Conservation (phyloP, 2,888 invertebrate species). For the Dolichomitus sp. region DNA sequence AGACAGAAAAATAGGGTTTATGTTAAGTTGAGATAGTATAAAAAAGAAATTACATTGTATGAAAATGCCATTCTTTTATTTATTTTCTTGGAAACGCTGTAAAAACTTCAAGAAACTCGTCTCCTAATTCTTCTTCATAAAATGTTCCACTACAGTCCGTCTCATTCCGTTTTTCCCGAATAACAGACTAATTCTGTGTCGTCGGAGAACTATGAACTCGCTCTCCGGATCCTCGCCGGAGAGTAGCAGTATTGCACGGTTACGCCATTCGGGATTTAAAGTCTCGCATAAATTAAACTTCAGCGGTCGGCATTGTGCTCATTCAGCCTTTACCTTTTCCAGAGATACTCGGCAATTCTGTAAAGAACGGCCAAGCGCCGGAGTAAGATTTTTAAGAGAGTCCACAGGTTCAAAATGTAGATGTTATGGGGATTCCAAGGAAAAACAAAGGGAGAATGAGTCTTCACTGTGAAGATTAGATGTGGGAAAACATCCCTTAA, state of each 20-base stretch:
- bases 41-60: too few species aligned
- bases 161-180: conserved; percentile 35
- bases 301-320: not conserved
- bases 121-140: not conserved
- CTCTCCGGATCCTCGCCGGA: not conserved
- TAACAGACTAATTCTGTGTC: conserved; percentile 47
- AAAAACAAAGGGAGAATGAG: not conserved
- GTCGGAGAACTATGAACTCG: conserved; percentile 23
- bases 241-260: not conserved
- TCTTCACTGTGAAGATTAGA: conserved; percentile 4
- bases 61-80: not conserved
- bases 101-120: not conserved
- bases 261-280: conserved; percentile 42
- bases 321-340: conserved; percentile 29
- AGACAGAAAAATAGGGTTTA: not conserved
- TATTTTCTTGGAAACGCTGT: not conserved
- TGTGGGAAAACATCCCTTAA: not conserved
- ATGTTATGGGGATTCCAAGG: not conserved
- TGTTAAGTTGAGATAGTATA: too few species aligned
- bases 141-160: conserved; percentile 7
- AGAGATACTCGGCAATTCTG: not conserved
- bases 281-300: conserved; percentile 59
- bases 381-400: not conserved
- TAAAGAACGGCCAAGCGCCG: conserved; percentile 27
- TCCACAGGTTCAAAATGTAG: not conserved